A percentile compares a stretch with the other conserved stretches of the same genome.
Conservation (phyloP, 92 coral and sea anemone species). For the Parazoanthus swiftii region DNA sequence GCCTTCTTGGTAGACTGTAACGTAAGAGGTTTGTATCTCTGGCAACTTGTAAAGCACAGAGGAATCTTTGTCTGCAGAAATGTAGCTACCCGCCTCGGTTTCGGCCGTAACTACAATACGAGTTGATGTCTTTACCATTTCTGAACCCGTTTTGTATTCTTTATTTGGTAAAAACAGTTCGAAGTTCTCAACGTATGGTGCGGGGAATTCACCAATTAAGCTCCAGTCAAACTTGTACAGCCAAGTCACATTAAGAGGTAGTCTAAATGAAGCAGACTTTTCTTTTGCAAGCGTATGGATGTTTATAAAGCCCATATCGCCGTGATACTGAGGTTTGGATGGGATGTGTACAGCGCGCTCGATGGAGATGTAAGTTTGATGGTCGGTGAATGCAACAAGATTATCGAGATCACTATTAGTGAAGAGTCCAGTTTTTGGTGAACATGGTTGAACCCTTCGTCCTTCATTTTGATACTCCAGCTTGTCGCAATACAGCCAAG, state of each 20-base stretch:
- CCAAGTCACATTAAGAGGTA: constrained; percentile 52
- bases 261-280: constrained; percentile 46
- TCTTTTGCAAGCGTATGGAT: constrained; percentile 37
- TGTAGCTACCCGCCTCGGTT: constrained; percentile 50
- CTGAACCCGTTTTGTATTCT: constrained; percentile 39
- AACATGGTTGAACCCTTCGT: constrained; percentile 41
- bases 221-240: constrained; percentile 48
- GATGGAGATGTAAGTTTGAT: constrained; percentile 40
- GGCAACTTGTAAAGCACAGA: constrained; percentile 49
- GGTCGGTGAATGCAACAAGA: constrained; percentile 52
- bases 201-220: constrained; percentile 44
- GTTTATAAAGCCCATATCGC: constrained; percentile 52
- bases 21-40: constrained; percentile 36
- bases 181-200: constrained; percentile 50
- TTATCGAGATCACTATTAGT: constrained; percentile 48
- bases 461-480: constrained; percentile 53
- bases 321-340: constrained; percentile 50
- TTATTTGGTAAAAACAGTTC: constrained; percentile 51
- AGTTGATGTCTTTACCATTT: constrained; percentile 18
- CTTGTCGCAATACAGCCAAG: constrained; percentile 58
- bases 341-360: constrained; percentile 61
- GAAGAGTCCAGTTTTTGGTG: constrained; percentile 53
- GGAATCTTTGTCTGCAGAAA: constrained; percentile 40
- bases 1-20: constrained; percentile 62
- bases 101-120: not conserved